A percentile compares a stretch with the other conserved stretches of the same genome.
These are phyloP conservation scores for Erebia epiphron DNA, from an alignment of 2,888 invertebrate genomes.

Conservation along the genomic window DNA sequence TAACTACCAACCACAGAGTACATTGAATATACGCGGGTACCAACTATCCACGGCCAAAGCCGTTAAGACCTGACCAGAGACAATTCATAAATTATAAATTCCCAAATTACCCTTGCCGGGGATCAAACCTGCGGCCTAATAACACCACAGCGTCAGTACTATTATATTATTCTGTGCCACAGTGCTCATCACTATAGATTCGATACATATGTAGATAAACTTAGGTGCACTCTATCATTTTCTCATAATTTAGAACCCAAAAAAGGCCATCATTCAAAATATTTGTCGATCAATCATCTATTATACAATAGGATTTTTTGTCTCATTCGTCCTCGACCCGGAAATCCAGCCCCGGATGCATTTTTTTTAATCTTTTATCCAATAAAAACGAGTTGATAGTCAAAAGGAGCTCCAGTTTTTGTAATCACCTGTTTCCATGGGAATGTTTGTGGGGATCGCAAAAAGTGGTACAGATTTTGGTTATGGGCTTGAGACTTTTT, in stretches of 20 bases:
- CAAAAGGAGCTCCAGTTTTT: constrained; percentile 65
- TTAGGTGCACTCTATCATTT: not conserved
- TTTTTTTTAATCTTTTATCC: constrained; percentile 52
- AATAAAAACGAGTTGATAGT: constrained; percentile 73
- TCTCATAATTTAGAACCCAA: constrained; percentile 21
- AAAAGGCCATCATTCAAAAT: constrained; percentile 55
- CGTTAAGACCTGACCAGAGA: no score
- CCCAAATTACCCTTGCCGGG: no score
- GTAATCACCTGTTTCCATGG: constrained; percentile 72
- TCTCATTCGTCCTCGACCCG: constrained; percentile 54
- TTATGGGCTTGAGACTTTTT: constrained; percentile 15
- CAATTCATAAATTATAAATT: no score
- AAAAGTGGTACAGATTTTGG: constrained; percentile 56
- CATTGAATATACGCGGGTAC: no score
- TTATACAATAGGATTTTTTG: constrained; percentile 53
- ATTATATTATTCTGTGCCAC: no score
- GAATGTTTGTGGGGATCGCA: constrained; percentile 55
- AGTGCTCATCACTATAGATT: no score
- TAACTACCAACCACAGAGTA: no score
- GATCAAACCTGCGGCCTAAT: no score
- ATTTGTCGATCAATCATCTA: constrained; percentile 57
- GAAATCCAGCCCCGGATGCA: constrained; percentile 73
- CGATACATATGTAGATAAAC: no score
- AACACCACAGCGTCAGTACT: no score
- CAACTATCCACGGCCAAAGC: no score